Base-by-base conservation (phyloP, 1,140 invertebrate species). In the Platyscapa corneri region DNA sequence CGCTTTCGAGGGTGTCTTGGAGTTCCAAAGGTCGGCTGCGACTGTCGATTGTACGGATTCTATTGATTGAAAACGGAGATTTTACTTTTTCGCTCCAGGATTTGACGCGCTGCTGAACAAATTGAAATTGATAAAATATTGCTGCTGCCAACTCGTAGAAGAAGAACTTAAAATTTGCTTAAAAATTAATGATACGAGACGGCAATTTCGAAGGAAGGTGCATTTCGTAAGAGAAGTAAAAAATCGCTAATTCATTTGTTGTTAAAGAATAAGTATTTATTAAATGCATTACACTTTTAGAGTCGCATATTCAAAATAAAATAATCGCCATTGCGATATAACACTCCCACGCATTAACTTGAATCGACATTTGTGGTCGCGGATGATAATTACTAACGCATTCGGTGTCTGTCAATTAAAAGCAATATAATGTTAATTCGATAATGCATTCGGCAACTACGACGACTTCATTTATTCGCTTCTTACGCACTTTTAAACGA, bases 381-480 rank as follows among this genome's bases (percentile, higher is more conserved):
- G 49, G 75, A 83, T 83, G 37, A 75, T 75, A 64, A 83, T 83
- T 83, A 27, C 37, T 75, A 34, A 65, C 49, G n/a, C 39, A 0
- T 49, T 30, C 37, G 6, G 30, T 30, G 23, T 64, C 12, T 14
- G 67, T 83, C 39, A 1, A 65, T 77, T 42, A 53, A 75, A 0
- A 16, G 53, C 42, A 30, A n/a, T 49, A 18, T 67, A 77, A 83
- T 67, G 14, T 30, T 67, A 60, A 60, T 23, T 60, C 27, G 56
- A 23, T 14, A 14, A 27, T 10, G 56, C 27, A 10, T 60, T 60
- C 56, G 3, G 20, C 56, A 27, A 60, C 14, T 60, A 27, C 14
- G 18, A 53, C 10, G 8, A 53, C 18, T 53, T 53, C n/a, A n/a
- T n/a, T n/a, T n/a, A n/a, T 53, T 53, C 18, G 18, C 18, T 53